These are phyloP conservation scores for Myopa testacea DNA, from an alignment of 2,888 invertebrate species.

Conservation along the genomic window DNA sequence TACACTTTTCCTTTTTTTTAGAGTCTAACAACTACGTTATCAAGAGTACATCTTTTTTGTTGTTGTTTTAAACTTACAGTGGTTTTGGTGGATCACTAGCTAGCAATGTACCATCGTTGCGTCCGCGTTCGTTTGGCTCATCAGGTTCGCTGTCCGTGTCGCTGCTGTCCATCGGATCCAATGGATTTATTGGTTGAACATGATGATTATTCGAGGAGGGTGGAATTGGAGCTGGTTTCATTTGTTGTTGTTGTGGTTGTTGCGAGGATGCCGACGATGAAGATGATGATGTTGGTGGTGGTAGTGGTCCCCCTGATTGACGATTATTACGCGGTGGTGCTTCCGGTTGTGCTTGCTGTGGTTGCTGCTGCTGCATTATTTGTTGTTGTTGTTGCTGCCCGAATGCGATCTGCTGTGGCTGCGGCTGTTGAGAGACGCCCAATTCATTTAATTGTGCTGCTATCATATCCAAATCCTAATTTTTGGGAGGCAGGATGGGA, in stretches of 20 bases:
- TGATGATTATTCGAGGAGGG: constrained; percentile 67
- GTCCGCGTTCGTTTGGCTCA: constrained; percentile 81
- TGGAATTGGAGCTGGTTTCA: constrained; percentile 61
- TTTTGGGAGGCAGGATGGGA: constrained; percentile 57
- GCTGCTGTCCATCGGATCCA: constrained; percentile 78
- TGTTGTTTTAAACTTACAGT: constrained; percentile 77
- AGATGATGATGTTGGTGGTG: constrained; percentile 56
- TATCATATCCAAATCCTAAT: constrained; percentile 94
- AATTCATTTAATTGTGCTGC: constrained; percentile 96
- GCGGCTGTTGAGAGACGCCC: constrained; percentile 75
- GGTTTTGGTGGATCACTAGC: constrained; percentile 98
- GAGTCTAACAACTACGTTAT: no score
- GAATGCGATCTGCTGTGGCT: constrained; percentile 60
- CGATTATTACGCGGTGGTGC: constrained; percentile 77
- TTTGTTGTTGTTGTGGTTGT: constrained; percentile 22
- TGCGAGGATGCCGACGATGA: constrained; percentile 39
- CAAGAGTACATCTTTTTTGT: background rate
- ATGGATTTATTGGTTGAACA: constrained; percentile 70
- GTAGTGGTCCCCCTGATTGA: constrained; percentile 60
- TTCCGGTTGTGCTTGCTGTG: constrained; percentile 73
- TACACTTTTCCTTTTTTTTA: constrained; percentile 13
- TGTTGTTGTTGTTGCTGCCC: constrained; percentile 38
- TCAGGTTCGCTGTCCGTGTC: constrained; percentile 87
- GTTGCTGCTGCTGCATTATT: constrained; percentile 48
- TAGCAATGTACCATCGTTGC: constrained; percentile 93